Conservation (phyloP, 2,888 invertebrate genomes). For the Ormia ochracea region DNA sequence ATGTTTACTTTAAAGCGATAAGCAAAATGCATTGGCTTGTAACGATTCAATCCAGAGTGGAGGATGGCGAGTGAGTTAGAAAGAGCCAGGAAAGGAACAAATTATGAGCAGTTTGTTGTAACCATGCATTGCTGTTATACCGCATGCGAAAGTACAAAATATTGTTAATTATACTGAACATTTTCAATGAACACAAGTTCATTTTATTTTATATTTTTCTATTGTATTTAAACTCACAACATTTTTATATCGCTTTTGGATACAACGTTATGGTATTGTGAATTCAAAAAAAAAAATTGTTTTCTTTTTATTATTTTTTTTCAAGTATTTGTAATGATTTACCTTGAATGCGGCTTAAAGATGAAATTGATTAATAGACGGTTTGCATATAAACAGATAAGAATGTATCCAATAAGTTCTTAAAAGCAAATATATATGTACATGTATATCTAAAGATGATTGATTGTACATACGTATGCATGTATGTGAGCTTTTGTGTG, state of each 20-base stretch:
- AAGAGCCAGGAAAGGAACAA: conserved; percentile 13
- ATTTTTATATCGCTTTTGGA: not conserved
- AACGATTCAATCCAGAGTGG: conserved; percentile 41
- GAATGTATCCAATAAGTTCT: conserved; percentile 20
- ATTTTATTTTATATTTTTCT: not conserved
- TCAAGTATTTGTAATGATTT: conserved; percentile 19
- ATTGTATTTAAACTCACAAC: no score
- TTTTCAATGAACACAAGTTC: not conserved
- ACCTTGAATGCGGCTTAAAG: conserved; percentile 32
- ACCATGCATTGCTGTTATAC: not conserved
- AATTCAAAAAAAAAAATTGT: conserved; percentile 24
- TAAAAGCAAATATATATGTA: not conserved
- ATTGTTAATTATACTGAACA: conserved; percentile 25
- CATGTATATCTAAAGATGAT: not conserved
- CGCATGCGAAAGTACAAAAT: conserved; percentile 18
- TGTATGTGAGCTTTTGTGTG: no score
- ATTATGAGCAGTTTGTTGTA: conserved; percentile 2
- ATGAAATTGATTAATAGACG: not conserved
- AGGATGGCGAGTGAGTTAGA: not conserved
- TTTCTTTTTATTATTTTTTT: no score
- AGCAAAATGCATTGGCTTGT: conserved; percentile 49
- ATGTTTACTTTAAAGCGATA: conserved; percentile 35
- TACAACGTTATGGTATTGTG: conserved; percentile 41
- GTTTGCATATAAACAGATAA: not conserved
- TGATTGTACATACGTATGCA: not conserved